phyloP scores from a whole-genome alignment of 2,797 vertebrate genomes.

The Chelmon rostratus region DNA sequence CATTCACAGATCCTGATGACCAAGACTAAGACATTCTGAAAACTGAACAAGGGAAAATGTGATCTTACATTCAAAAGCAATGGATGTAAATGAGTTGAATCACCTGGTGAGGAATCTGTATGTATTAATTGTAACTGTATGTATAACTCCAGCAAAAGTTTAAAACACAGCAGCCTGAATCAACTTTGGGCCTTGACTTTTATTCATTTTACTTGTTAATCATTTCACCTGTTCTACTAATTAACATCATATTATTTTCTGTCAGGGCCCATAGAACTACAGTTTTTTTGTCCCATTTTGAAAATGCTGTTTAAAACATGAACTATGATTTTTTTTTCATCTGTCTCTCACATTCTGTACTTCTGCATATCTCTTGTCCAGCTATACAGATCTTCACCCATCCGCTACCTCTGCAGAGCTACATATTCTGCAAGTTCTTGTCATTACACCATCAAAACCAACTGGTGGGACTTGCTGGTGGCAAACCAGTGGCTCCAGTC shows the following conservation, averaged over 20 bases:
- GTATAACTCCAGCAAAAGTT: background rate
- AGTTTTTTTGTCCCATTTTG: background rate
- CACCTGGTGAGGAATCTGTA: slow-evolving; percentile 2
- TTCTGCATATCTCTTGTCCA: slow-evolving; percentile 25
- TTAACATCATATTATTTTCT: background rate
- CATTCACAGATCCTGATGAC: slow-evolving; percentile 14
- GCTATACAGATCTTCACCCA: slow-evolving; percentile 32
- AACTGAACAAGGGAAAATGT: slow-evolving; percentile 1
- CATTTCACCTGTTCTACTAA: background rate
- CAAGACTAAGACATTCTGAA: background rate
- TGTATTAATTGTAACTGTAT: background rate
- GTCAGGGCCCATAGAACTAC: background rate
- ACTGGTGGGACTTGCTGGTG: slow-evolving; percentile 9
- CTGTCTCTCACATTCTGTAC: background rate
- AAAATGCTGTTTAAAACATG: background rate
- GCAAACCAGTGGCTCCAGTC: background rate
- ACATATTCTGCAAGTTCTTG: slow-evolving; percentile 57
- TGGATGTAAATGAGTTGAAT: slow-evolving; percentile 3
- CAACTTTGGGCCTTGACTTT: background rate
- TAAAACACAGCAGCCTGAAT: background rate
- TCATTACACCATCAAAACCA: slow-evolving; percentile 42
- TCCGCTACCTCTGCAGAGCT: slow-evolving; percentile 26
- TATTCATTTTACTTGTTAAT: background rate
- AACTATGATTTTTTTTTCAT: slow-evolving; percentile 21
- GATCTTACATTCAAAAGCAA: slow-evolving; percentile 11